Evolutionary conservation across 2,797 vertebrate species (phyloP), one percentile per base, ranked within the genome.

Genomic region (Pangasius sanitwongsei): DNA sequence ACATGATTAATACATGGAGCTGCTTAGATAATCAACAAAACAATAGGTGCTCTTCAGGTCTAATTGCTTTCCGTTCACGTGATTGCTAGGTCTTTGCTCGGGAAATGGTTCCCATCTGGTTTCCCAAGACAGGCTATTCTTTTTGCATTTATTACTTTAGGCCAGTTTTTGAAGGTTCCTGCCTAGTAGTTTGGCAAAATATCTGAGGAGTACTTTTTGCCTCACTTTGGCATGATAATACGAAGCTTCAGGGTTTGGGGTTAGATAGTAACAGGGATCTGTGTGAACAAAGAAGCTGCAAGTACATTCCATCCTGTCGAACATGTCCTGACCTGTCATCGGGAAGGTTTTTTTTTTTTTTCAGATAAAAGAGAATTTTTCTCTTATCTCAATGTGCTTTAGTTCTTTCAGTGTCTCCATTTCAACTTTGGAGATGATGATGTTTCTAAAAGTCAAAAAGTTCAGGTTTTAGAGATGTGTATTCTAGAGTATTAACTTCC

Each of bases 311-410:
- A 31, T 59, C 50, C 85, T 63, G 65, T 85, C 89, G 78, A 84
- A 88, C 59, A 37, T 80, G 78, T 89, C 86, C 84, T 70, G 48
- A 86, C 28, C 53, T 15, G 89, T 86, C 90, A 89, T 90, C 89
- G 70, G 87, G 37, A 89, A 37, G 82, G 28, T 2, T 50, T 69
- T 83, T 84, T 82, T 87, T 87, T 89, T 89, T 69, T 23, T 9
- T 20, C 18, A 78, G 67, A 59, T 48, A 59, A 67, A 61, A 82
- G 77, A 86, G 75, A 50, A 61, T 86, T 57, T 67, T 75, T 65
- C 63, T 77, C 70, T 90, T 70, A 77, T 85, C 31, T 80, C 59
- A 86, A 41, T 65, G 75, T 67, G 74, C 81, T 80, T 82, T 53
- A 28, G 81, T 86, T 82, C 85, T 70, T 89, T 65, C 8, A 61